Conservation (phyloP, 2,888 invertebrate genomes). For the Gortyna flavago region DNA sequence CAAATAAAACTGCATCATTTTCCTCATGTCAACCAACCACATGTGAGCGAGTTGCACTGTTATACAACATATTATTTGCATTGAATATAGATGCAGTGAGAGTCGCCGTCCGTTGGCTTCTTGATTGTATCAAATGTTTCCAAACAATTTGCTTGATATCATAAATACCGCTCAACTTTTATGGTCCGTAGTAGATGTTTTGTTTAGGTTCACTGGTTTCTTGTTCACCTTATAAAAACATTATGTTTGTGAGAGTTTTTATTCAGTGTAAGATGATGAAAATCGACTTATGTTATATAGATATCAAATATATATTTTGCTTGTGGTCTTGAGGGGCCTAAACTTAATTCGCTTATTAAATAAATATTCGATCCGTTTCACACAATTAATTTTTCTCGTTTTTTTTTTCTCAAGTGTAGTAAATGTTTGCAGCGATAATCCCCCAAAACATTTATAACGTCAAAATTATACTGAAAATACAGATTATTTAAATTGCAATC, state of each 20-base stretch:
- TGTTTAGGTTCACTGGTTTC: conserved; percentile 2
- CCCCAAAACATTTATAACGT: background rate
- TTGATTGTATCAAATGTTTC: conserved; percentile 32
- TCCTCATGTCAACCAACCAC: conserved; percentile 12
- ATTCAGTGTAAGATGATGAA: too few relatives aligned
- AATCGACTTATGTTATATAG: background rate
- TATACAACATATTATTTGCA: conserved; percentile 54
- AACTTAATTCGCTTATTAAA: background rate
- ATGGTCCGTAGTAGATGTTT: conserved; percentile 16
- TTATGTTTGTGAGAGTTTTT: background rate
- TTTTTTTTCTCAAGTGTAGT: background rate
- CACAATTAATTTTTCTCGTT: rapidly evolving
- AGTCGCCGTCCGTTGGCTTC: conserved; percentile 33
- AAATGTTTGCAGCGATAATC: background rate
- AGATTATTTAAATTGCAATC: background rate
- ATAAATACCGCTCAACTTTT: conserved; percentile 20
- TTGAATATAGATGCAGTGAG: conserved; percentile 61
- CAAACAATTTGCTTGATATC: conserved; percentile 29
- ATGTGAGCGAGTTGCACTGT: conserved; percentile 31
- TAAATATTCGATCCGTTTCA: background rate
- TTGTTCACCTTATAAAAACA: background rate
- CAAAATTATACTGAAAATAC: background rate
- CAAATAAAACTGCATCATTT: conserved; percentile 18
- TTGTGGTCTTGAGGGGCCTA: background rate
- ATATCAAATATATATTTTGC: background rate